Evolutionary conservation across 1,140 invertebrate species (phyloP).

Genomic region (Hylyphantes graminicola): DNA sequence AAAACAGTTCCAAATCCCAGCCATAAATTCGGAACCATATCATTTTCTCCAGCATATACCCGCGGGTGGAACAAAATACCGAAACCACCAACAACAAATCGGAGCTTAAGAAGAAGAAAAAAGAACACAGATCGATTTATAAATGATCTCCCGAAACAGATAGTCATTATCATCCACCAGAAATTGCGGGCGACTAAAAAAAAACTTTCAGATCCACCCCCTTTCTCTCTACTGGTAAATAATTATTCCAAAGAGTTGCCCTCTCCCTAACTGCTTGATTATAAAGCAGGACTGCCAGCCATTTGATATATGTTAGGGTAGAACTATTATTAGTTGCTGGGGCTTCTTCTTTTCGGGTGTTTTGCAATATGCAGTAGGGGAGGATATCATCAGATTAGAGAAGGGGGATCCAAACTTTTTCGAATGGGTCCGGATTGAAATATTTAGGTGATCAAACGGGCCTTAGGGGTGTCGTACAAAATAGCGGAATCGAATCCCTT

Average conservation of each 20-base stretch:
- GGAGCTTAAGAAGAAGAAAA: conserved; percentile 8
- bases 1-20: conserved; percentile 2
- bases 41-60: conserved; percentile 26
- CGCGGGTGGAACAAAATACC: conserved; percentile 13
- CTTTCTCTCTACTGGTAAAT: conserved; percentile 25
- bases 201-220: conserved; percentile 23
- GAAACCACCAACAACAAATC: conserved; percentile 17
- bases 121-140: conserved; percentile 38
- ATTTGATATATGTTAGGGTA: conserved; percentile 41
- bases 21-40: conserved; percentile 4
- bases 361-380: no score
- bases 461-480: no score
- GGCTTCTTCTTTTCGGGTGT: background rate
- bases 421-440: no score
- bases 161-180: conserved; percentile 39
- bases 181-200: conserved; percentile 31
- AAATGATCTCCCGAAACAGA: conserved; percentile 40
- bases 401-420: no score
- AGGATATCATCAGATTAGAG: no score
- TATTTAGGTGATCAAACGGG: no score
- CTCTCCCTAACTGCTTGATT: conserved; percentile 34
- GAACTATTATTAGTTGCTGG: conserved; percentile 42
- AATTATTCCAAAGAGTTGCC: conserved; percentile 45
- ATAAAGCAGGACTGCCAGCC: conserved; percentile 45
- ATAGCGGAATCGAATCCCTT: no score